Percentiles rank a stretch among this genome's conserved stretches.
Evolutionary conservation across 2,797 vertebrate genomes (phyloP).

Genomic region (Sebastes variabilis): DNA sequence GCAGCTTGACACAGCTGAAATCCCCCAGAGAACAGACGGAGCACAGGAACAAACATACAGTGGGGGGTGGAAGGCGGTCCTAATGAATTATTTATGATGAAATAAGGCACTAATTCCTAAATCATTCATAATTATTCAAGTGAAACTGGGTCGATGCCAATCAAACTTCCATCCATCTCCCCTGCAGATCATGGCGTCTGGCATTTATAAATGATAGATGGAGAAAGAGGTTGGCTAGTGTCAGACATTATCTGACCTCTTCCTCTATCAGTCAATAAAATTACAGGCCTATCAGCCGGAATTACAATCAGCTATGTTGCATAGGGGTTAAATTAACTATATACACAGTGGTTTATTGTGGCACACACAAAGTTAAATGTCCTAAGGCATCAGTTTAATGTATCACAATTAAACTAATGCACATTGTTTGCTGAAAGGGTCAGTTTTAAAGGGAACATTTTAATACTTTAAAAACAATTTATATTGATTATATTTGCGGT

Average conservation of each 20-base stretch:
- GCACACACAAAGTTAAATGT: constrained; percentile 4
- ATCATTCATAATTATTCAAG: constrained; percentile 79
- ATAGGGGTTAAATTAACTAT: not conserved
- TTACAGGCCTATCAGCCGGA: constrained; percentile 51
- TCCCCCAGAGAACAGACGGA: constrained; percentile 6
- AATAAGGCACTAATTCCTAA: constrained; percentile 72
- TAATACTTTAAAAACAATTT: not conserved
- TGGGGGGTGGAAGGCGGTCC: constrained; percentile 23
- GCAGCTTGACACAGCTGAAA: constrained; percentile 25
- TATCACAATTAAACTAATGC: constrained; percentile 6
- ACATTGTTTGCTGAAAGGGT: not conserved
- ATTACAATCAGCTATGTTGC: constrained; percentile 40
- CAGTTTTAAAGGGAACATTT: not conserved
- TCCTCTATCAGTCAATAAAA: constrained; percentile 53
- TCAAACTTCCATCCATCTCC: constrained; percentile 64
- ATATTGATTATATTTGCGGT: not conserved
- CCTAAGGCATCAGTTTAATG: not conserved
- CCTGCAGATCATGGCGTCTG: constrained; percentile 38
- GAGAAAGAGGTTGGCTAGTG: constrained; percentile 31
- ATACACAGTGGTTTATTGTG: not conserved
- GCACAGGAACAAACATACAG: constrained; percentile 27
- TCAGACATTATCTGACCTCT: constrained; percentile 55
- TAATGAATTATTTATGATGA: constrained; percentile 79
- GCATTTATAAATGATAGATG: constrained; percentile 61
- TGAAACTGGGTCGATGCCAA: constrained; percentile 73